phyloP scores from a whole-genome alignment of 2,113 vertebrate species.

The Onychorhynchus coronatus region DNA sequence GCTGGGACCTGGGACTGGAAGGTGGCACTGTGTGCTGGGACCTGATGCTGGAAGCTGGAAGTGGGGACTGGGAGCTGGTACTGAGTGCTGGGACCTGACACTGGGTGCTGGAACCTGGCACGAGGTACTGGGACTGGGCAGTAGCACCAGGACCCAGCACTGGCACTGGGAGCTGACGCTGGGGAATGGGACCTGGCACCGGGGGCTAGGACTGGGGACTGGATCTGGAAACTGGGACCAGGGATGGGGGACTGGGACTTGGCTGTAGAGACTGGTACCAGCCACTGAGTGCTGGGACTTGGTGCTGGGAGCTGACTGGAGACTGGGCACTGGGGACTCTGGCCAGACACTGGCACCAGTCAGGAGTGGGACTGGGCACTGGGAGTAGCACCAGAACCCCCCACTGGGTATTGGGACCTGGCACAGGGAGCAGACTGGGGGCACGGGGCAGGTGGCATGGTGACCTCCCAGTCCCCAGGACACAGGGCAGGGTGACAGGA shows the following conservation, averaged over 20 bases:
- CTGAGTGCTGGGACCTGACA: background rate
- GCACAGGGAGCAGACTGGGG: background rate
- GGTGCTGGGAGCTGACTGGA: background rate
- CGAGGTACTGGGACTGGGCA: background rate
- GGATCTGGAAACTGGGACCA: background rate
- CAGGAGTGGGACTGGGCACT: background rate
- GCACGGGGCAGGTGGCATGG: fast-evolving
- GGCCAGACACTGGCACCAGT: background rate
- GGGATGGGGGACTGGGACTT: background rate
- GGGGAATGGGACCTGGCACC: background rate
- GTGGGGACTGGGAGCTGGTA: background rate
- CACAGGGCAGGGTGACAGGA: background rate
- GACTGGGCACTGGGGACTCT: background rate
- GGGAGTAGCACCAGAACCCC: background rate
- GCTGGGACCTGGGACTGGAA: background rate
- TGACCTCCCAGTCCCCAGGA: background rate
- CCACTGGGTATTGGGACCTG: background rate
- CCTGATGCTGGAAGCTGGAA: too few species aligned
- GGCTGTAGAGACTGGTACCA: background rate
- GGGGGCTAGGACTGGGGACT: background rate
- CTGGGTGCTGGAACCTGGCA: background rate
- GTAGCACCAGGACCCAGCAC: background rate
- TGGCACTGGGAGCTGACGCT: background rate
- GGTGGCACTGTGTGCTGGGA: background rate
- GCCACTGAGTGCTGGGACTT: background rate